phyloP scores from a whole-genome alignment of 1,140 invertebrate species.

The Heliconius hermathena region DNA sequence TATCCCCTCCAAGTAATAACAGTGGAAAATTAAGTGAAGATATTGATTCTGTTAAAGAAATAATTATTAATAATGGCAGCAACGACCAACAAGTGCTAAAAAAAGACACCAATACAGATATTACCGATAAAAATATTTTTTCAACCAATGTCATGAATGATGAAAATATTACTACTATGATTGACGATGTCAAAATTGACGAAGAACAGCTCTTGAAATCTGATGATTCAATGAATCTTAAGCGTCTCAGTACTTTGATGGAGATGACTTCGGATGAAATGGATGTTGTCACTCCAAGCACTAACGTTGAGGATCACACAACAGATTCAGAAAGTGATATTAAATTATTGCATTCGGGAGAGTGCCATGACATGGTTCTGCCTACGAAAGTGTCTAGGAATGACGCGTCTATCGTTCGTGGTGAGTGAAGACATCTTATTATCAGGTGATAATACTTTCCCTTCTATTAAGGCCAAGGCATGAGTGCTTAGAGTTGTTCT shows the following conservation, averaged over 20 bases:
- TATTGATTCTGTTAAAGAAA: constrained; percentile 64
- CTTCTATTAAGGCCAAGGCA: constrained; percentile 74
- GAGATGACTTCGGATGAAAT: constrained; percentile 60
- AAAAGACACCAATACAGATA: background rate
- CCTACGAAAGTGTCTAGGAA: constrained; percentile 68
- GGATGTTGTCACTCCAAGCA: constrained; percentile 67
- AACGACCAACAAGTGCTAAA: constrained; percentile 20
- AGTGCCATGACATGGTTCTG: constrained; percentile 70
- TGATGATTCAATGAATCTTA: constrained; percentile 1
- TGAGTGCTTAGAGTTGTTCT: constrained; percentile 60
- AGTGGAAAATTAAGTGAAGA: constrained; percentile 74
- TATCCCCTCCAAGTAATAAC: constrained; percentile 76
- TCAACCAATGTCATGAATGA: constrained; percentile 11
- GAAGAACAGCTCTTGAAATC: background rate
- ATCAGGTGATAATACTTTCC: constrained; percentile 79
- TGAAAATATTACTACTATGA: constrained; percentile 27
- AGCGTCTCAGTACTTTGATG: background rate
- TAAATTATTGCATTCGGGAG: constrained; percentile 67
- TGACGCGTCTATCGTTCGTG: constrained; percentile 74
- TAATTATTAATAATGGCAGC: constrained; percentile 38
- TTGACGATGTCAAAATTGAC: constrained; percentile 20
- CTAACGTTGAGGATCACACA: constrained; percentile 34
- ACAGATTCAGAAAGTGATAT: constrained; percentile 36
- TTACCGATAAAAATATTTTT: background rate
- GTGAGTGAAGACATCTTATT: constrained; percentile 81